Evolutionary conservation across 2,797 vertebrate species (phyloP).

Genomic region (Clarias laeviceps): DNA sequence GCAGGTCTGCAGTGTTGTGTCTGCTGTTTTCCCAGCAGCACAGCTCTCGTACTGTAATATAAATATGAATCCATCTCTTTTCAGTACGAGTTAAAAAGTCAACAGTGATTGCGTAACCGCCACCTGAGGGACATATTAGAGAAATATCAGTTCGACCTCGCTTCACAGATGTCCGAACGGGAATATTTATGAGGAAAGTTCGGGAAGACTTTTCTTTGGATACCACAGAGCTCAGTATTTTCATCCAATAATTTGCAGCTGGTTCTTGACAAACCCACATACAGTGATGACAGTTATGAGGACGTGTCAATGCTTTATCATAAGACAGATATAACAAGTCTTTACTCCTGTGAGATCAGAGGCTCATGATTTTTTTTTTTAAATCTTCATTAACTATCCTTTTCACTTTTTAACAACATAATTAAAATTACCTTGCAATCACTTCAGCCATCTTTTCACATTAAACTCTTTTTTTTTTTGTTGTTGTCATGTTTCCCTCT

Average conservation of each 20-base stretch:
- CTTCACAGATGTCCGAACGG: background rate
- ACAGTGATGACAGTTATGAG: background rate
- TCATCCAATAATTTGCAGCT: slow-evolving; percentile 8
- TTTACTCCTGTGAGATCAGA: background rate
- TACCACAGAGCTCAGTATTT: background rate
- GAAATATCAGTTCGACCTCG: background rate
- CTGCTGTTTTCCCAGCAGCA: background rate
- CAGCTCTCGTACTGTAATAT: background rate
- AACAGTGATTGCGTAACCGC: slow-evolving; percentile 35
- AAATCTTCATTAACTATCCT: background rate
- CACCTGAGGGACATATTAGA: slow-evolving; percentile 39
- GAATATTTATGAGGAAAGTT: slow-evolving; percentile 12
- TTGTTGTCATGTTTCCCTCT: background rate
- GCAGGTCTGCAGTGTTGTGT: slow-evolving; percentile 4
- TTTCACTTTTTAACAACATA: background rate
- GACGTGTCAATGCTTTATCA: background rate
- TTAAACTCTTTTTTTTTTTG: background rate
- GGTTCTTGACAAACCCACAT: slow-evolving; percentile 20
- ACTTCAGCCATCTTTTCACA: background rate
- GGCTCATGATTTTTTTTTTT: background rate
- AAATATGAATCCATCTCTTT: background rate
- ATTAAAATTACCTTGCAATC: background rate
- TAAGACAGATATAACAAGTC: background rate
- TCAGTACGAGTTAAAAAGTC: background rate
- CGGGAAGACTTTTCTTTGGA: slow-evolving; percentile 27